A percentile compares a stretch with the other conserved stretches of the same genome.
Conservation (phyloP, 2,888 invertebrate species). For the Drosophila pseudotalamancana region DNA sequence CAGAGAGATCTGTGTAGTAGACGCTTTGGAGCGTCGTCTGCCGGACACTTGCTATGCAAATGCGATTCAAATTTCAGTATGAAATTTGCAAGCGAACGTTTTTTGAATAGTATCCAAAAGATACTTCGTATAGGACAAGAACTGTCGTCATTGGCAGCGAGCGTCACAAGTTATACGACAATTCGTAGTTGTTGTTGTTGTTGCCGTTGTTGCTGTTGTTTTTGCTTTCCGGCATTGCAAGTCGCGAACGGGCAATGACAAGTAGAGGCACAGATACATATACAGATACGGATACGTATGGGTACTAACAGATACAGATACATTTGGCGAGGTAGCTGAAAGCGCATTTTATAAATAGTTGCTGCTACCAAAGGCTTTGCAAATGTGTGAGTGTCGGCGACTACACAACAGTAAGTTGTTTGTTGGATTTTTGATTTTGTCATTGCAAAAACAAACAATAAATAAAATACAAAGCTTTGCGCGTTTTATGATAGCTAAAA, state of each 20-base stretch:
- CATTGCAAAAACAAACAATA: slow-evolving; percentile 66
- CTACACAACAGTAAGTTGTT: slow-evolving; percentile 50
- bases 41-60: slow-evolving; percentile 71
- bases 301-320: slow-evolving; percentile 31
- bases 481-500: slow-evolving; percentile 29
- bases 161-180: slow-evolving; percentile 67
- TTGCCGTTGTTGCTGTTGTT: slow-evolving; percentile 28
- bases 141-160: slow-evolving; percentile 65
- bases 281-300: slow-evolving; percentile 13
- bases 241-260: slow-evolving; percentile 45
- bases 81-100: slow-evolving; percentile 37
- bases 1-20: background rate
- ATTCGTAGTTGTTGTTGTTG: slow-evolving; percentile 17
- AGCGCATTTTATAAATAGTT: slow-evolving; percentile 79
- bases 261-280: slow-evolving; percentile 26
- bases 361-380: slow-evolving; percentile 55
- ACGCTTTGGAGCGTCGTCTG: background rate
- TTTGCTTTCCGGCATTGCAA: slow-evolving; percentile 73
- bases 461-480: slow-evolving; percentile 44
- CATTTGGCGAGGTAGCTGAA: slow-evolving; percentile 56
- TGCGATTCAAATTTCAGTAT: slow-evolving; percentile 62
- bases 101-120: slow-evolving; percentile 53
- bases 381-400: slow-evolving; percentile 43
- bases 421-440: slow-evolving; percentile 59
- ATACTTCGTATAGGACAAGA: slow-evolving; percentile 34